phyloP scores from a whole-genome alignment of 1,140 invertebrate species.

The Parasteatoda tepidariorum region DNA sequence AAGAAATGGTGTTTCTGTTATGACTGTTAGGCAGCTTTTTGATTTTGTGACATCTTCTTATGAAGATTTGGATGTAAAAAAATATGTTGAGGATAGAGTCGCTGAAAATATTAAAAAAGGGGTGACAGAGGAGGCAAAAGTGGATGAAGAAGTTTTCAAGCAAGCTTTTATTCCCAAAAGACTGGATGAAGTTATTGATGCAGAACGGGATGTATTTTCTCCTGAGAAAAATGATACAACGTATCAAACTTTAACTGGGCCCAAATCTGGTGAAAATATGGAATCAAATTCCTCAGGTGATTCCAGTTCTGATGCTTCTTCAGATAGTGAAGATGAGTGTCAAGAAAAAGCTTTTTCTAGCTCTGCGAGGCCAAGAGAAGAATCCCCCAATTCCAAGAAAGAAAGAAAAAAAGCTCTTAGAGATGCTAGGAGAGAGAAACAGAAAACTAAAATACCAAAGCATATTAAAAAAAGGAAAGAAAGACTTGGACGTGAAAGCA shows the following conservation, averaged over 20 bases:
- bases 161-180: constrained; percentile 94
- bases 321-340: neutral
- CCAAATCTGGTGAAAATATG: neutral
- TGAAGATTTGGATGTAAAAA: neutral
- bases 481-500: constrained; percentile 69
- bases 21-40: constrained; percentile 92
- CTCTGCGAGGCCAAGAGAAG: constrained; percentile 82
- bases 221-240: constrained; percentile 72
- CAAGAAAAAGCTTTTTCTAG: constrained; percentile 68
- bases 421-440: constrained; percentile 88
- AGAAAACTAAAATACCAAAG: constrained; percentile 94
- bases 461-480: constrained; percentile 93
- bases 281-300: constrained; percentile 68
- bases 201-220: constrained; percentile 86
- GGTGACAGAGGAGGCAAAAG: constrained; percentile 67
- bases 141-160: constrained; percentile 80
- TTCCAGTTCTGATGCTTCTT: constrained; percentile 65
- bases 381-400: constrained; percentile 85
- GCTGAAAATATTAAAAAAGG: neutral
- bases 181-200: constrained; percentile 90
- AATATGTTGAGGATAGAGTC: constrained; percentile 23
- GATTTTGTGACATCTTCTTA: constrained; percentile 94
- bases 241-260: neutral
- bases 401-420: constrained; percentile 86
- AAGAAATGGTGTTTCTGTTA: constrained; percentile 86